Conservation (phyloP, 2,888 invertebrate species). For the Agonopterix subpropinquella region DNA sequence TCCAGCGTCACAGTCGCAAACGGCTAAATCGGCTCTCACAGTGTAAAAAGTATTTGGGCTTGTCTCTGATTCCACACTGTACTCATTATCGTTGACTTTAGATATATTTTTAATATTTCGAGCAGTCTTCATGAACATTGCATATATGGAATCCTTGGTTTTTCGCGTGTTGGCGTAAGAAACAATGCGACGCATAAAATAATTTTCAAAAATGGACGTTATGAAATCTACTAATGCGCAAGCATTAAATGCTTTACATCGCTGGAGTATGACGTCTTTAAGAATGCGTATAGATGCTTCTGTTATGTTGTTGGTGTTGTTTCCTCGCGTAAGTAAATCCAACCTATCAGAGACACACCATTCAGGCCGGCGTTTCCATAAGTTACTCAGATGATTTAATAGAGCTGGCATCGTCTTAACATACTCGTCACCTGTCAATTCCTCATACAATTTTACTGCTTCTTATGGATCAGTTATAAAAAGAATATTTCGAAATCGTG, state of each 20-base stretch:
- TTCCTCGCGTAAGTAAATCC: slow-evolving; percentile 13
- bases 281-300: slow-evolving; percentile 18
- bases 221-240: too few species aligned
- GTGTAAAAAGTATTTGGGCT: slow-evolving; percentile 13
- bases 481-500: too few species aligned
- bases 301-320: slow-evolving; percentile 16
- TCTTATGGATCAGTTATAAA: too few species aligned
- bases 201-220: too few species aligned
- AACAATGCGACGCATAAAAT: too few species aligned
- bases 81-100: slow-evolving; percentile 13
- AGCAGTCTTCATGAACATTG: slow-evolving; percentile 11
- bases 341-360: slow-evolving; percentile 12
- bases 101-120: slow-evolving; percentile 11
- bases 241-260: too few species aligned
- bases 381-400: slow-evolving; percentile 9
- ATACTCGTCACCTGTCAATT: too few species aligned
- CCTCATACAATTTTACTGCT: too few species aligned
- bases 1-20: slow-evolving; percentile 14
- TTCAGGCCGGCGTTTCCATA: slow-evolving; percentile 12
- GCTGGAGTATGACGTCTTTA: slow-evolving; percentile 16
- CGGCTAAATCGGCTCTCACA: slow-evolving; percentile 7
- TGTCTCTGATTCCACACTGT: slow-evolving; percentile 12
- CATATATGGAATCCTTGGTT: too few species aligned
- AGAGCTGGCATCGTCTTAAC: too few species aligned
- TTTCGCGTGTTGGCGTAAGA: too few species aligned